Percentiles rank a stretch among this genome's conserved stretches.
These are phyloP conservation scores for Sebastes itinus DNA, from an alignment of 2,797 vertebrate species.

Conservation along the genomic window DNA sequence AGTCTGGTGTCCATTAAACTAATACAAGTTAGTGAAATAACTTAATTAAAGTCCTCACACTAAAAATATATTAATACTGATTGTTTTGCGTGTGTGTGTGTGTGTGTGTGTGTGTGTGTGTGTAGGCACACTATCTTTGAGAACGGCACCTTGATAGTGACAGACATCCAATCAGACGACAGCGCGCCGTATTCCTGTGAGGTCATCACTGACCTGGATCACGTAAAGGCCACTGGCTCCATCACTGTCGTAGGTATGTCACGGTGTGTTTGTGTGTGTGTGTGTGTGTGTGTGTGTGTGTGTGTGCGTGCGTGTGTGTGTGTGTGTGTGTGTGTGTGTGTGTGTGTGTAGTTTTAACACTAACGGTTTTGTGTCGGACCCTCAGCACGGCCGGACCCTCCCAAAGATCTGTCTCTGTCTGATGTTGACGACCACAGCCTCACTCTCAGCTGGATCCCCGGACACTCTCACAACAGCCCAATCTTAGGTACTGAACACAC, in stretches of 20 bases:
- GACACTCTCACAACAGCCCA: slow-evolving; percentile 79
- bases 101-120: too few species aligned
- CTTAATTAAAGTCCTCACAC: too few species aligned
- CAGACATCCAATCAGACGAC: too few species aligned
- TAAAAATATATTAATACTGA: too few species aligned
- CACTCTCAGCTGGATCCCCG: slow-evolving; percentile 78
- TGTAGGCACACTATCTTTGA: too few species aligned
- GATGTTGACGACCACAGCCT: slow-evolving; percentile 46
- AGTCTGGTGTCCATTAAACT: not conserved
- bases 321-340: not conserved
- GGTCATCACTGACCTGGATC: too few species aligned
- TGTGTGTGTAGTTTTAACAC: not conserved
- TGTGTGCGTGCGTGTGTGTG: not conserved
- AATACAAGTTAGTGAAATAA: not conserved
- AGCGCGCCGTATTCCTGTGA: too few species aligned
- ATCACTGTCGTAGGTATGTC: too few species aligned
- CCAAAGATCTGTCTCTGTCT: slow-evolving; percentile 63
- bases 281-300: not conserved
- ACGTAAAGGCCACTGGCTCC: too few species aligned
- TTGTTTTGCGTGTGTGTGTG: too few species aligned
- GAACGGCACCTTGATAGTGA: too few species aligned
- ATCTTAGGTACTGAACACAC: slow-evolving; percentile 50
- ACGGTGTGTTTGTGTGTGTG: too few species aligned
- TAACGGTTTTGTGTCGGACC: slow-evolving; percentile 5
- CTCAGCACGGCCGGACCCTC: slow-evolving; percentile 74